Base-by-base conservation (phyloP, 2,888 invertebrate species). In the Dynastes maya region DNA sequence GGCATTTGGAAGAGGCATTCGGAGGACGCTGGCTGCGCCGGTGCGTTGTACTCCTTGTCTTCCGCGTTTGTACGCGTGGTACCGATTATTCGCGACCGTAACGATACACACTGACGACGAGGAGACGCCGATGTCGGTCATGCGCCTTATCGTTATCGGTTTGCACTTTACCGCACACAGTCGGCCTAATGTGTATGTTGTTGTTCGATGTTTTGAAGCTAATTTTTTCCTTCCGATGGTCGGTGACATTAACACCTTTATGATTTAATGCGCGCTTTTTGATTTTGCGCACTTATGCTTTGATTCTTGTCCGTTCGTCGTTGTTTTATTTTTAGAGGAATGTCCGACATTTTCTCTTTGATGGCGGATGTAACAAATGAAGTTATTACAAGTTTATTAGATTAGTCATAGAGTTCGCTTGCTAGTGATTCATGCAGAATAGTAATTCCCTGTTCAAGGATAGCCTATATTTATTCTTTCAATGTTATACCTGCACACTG, bases 141-240 rank as follows among this genome's bases (percentile, higher is more conserved):
- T 74, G 45, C 61, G 61, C 27, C 45, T 40, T n/a, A 40, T 37
- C 37, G 22, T 45, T 72, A 45, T 74, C 16, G 45, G 58, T 55
- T 40, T 55, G 55, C 55, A 37, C 22, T 16, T 65, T 16, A 13
- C 40, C 16, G 16, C 13, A 63, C 32, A 32, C 63, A 1, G 27
- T 32, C 32, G 37, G 4, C 32, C 29, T 29, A 27, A 22, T 63
- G 29, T 22, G 55, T 58, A 9, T 58, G 55, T 22, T 58, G 55
- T 22, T 58, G 55, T 58, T 58, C 16, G 45, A 45, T 11, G 55
- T 58, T 22, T 22, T 58, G 63, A 40, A 29, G 68, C 27, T 51
- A 68, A 68, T 68, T 68, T 68, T 68, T 29, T 51, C 68, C 68
- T 68, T 68, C 68, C 53, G 49, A 27, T 51, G 40, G 51, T 29